phyloP scores from a whole-genome alignment of 30 jellyfish, hydroid and myxozoan genomes.

The Cassiopea xamachana region DNA sequence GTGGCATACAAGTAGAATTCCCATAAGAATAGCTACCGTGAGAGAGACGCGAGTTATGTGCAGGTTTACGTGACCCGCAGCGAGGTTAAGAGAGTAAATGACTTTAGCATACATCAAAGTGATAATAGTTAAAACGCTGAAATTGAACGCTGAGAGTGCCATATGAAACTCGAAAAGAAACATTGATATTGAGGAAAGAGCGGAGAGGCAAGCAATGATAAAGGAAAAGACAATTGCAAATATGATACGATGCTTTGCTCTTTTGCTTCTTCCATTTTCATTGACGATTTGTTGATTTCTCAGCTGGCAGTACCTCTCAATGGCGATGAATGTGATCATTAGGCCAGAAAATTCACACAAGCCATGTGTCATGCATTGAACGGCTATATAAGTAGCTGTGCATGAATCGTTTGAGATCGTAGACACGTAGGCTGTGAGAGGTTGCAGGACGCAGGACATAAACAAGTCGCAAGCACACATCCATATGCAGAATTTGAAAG shows the following conservation, averaged over 20 bases:
- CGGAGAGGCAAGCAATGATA: neutral
- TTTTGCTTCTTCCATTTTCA: neutral
- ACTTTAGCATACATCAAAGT: neutral
- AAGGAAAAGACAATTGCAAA: neutral
- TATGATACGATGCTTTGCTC: neutral
- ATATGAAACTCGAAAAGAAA: neutral
- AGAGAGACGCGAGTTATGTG: neutral
- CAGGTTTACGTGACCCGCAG: neutral
- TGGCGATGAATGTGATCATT: neutral
- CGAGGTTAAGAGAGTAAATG: neutral
- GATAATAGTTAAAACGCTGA: neutral
- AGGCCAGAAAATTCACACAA: neutral
- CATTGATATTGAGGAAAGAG: neutral
- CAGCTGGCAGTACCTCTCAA: neutral
- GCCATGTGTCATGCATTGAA: neutral
- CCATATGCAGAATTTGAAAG: neutral
- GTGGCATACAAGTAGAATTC: neutral
- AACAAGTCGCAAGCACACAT: neutral
- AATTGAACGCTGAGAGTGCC: neutral
- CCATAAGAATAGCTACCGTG: neutral
- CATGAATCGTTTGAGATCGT: neutral
- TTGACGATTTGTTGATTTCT: neutral
- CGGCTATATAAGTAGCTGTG: neutral
- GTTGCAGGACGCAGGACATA: neutral
- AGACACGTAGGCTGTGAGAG: neutral